These are phyloP conservation scores for Beaufortia kweichowensis DNA, from an alignment of 2,113 vertebrate genomes.

Conservation along the genomic window DNA sequence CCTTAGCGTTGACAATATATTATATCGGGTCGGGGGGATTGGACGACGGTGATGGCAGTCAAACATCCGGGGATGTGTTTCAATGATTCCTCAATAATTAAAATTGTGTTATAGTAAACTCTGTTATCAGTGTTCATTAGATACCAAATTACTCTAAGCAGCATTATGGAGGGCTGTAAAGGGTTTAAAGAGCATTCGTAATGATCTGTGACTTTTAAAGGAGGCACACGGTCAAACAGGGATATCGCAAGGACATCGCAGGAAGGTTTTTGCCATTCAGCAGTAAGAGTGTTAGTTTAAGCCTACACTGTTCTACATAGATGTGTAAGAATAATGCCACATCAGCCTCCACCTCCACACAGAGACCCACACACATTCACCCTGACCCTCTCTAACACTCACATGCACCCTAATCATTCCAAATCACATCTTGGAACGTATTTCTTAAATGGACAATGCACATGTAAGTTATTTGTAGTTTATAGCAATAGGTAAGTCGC, in stretches of 20 bases:
- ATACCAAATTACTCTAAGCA: constrained; percentile 32
- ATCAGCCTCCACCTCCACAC: constrained; percentile 36
- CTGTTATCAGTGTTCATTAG: constrained; percentile 36
- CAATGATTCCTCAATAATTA: neutral
- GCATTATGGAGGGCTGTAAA: constrained; percentile 22
- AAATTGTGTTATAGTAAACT: neutral
- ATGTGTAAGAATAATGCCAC: constrained; percentile 46
- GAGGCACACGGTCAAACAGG: constrained; percentile 38
- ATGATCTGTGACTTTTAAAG: constrained; percentile 40
- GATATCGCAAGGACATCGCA: constrained; percentile 66
- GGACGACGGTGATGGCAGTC: neutral
- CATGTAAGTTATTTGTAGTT: neutral
- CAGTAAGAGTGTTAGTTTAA: neutral
- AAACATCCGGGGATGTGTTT: neutral
- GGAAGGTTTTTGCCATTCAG: constrained; percentile 33
- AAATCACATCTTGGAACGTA: constrained; percentile 20
- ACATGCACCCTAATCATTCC: constrained; percentile 2
- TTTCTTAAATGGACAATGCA: constrained; percentile 42
- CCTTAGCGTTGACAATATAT: constrained; percentile 46
- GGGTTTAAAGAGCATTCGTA: constrained; percentile 27
- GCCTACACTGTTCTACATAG: constrained; percentile 24
- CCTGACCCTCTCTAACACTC: constrained; percentile 1
- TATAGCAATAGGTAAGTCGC: constrained; percentile 37
- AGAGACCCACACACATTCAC: constrained; percentile 29
- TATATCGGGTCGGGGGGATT: neutral